phyloP scores from a whole-genome alignment of 1,140 invertebrate genomes.

The Andricus grossulariae region DNA sequence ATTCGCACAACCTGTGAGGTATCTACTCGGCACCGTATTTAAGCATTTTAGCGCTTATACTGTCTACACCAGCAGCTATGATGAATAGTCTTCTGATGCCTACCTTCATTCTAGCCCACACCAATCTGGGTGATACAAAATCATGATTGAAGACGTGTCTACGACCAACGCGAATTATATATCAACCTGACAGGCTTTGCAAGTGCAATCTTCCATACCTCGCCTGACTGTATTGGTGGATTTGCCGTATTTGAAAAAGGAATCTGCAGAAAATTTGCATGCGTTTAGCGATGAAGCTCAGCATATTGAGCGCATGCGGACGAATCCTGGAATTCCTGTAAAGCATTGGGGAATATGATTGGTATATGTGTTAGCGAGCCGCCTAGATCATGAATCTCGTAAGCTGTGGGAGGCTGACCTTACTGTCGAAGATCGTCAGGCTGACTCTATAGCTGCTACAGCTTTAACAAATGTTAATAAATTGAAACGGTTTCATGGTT shows the following conservation, averaged over 20 bases:
- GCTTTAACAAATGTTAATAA: neutral
- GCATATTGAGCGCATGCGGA: neutral
- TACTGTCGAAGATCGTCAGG: no score
- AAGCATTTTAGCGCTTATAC: no score
- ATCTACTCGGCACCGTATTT: no score
- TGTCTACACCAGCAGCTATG: no score
- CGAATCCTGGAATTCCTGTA: neutral
- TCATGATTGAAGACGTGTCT: slow-evolving; percentile 3
- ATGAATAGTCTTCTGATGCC: no score
- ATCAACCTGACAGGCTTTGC: slow-evolving; percentile 6
- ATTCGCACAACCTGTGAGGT: no score
- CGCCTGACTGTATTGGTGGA: slow-evolving; percentile 9
- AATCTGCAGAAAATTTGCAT: neutral
- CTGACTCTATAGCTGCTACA: neutral
- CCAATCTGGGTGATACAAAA: no score
- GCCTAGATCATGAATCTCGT: slow-evolving; percentile 22
- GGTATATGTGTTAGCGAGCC: neutral
- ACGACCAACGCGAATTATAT: slow-evolving; percentile 16
- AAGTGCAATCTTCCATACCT: neutral
- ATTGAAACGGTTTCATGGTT: neutral
- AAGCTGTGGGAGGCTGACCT: no score
- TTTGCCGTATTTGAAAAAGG: no score
- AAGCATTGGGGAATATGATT: slow-evolving; percentile 13
- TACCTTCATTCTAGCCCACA: no score
- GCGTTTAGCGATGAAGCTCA: no score